phyloP scores from a whole-genome alignment of 2,888 invertebrate species.

The Biston betularia region DNA sequence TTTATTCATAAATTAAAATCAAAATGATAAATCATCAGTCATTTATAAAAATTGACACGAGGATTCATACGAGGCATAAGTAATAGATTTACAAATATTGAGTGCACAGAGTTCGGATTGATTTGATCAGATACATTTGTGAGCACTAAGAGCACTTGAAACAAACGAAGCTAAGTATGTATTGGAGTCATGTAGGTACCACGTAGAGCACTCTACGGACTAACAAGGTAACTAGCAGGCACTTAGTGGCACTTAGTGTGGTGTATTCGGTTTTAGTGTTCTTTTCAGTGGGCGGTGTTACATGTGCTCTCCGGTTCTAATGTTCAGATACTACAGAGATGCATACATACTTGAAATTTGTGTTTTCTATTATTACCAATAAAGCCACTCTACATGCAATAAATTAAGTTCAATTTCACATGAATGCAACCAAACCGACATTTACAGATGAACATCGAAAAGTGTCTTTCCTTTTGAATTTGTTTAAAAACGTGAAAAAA shows the following conservation, averaged over 20 bases:
- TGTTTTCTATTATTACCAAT: too few relatives aligned
- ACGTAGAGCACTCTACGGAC: not conserved
- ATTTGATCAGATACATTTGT: conserved; percentile 1
- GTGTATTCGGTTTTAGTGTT: not conserved
- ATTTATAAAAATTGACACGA: not conserved
- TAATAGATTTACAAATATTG: not conserved
- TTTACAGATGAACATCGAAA: too few relatives aligned
- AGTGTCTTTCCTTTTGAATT: too few relatives aligned
- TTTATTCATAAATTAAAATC: too few relatives aligned
- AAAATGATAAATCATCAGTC: too few relatives aligned
- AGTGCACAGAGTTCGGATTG: not conserved
- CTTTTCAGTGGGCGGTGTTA: not conserved
- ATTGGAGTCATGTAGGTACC: not conserved
- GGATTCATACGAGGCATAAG: not conserved
- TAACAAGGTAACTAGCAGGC: not conserved
- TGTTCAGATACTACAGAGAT: too few relatives aligned
- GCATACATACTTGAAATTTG: too few relatives aligned
- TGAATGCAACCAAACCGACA: too few relatives aligned
- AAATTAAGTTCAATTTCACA: too few relatives aligned
- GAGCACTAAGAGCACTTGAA: conserved; percentile 12
- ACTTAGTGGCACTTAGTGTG: not conserved
- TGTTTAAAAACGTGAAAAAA: too few relatives aligned
- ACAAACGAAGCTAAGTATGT: not conserved
- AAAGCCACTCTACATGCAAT: too few relatives aligned
- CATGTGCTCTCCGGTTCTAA: too few relatives aligned